Evolutionary conservation across 2,888 invertebrate species (phyloP).

Genomic region (Nycteola revayana): DNA sequence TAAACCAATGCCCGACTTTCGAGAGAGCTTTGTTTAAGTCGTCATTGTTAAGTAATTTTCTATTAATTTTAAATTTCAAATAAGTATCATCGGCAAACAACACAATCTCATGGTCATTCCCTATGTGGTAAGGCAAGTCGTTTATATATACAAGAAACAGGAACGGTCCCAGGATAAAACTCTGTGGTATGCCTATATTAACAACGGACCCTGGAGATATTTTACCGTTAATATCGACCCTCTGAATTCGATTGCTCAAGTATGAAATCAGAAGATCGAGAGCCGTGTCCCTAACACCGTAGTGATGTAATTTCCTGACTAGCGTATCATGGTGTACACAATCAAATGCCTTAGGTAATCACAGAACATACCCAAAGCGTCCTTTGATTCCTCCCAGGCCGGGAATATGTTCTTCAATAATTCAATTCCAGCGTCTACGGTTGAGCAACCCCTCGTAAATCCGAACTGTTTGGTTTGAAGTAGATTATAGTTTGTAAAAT

Average conservation of each 20-base stretch:
- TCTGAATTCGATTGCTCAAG: background rate
- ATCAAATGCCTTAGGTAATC: too few relatives aligned
- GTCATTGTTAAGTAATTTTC: background rate
- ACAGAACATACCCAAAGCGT: too few relatives aligned
- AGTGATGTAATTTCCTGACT: background rate
- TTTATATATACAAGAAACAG: background rate
- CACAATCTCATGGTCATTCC: background rate
- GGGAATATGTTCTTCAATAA: too few relatives aligned
- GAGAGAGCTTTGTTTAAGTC: background rate
- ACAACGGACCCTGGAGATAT: background rate
- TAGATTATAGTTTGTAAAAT: too few relatives aligned
- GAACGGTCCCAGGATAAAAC: background rate
- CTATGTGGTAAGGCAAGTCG: background rate
- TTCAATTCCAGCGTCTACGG: too few relatives aligned
- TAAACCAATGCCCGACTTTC: background rate
- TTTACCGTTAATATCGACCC: constrained; percentile 1
- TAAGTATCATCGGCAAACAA: constrained; percentile 3
- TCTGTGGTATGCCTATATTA: background rate
- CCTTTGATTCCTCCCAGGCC: too few relatives aligned
- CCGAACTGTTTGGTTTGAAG: too few relatives aligned
- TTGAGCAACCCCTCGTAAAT: too few relatives aligned
- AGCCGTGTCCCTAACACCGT: background rate
- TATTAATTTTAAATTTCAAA: background rate
- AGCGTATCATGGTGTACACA: too few relatives aligned
- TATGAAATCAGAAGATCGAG: constrained; percentile 1